phyloP scores from a whole-genome alignment of 2,888 invertebrate species.

The Galerucella nymphaeae region DNA sequence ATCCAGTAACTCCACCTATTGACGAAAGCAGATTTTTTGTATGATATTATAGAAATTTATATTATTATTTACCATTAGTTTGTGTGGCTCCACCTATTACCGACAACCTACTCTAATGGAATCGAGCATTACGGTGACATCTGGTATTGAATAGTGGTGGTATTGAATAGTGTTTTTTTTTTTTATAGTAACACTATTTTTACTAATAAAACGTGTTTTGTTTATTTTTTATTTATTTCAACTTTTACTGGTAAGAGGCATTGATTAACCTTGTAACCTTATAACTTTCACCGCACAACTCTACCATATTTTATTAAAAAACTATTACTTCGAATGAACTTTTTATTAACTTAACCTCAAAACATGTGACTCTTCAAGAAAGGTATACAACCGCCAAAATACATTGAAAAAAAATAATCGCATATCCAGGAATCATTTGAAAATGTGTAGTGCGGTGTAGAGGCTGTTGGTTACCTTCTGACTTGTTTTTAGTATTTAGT shows the following conservation, averaged over 20 bases:
- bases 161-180: background rate
- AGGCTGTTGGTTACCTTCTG: background rate
- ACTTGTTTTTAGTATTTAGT: background rate
- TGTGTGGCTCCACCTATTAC: background rate
- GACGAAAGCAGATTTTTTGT: background rate
- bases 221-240: background rate
- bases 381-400: constrained; percentile 11
- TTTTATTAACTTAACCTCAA: constrained; percentile 7
- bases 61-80: too few relatives aligned
- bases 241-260: constrained; percentile 2
- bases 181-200: background rate
- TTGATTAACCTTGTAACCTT: background rate
- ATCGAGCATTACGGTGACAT: background rate
- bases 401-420: background rate
- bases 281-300: constrained; percentile 2
- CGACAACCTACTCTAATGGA: background rate
- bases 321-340: background rate
- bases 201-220: background rate
- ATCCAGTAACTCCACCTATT: background rate
- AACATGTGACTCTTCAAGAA: background rate
- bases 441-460: background rate
- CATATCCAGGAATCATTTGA: background rate
- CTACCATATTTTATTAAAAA: background rate
- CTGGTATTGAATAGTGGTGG: background rate
- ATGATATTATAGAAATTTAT: background rate